Evolutionary conservation across 1,140 invertebrate genomes (phyloP), one percentile per base, ranked within the genome.

Genomic region (Littorina saxatilis): DNA sequence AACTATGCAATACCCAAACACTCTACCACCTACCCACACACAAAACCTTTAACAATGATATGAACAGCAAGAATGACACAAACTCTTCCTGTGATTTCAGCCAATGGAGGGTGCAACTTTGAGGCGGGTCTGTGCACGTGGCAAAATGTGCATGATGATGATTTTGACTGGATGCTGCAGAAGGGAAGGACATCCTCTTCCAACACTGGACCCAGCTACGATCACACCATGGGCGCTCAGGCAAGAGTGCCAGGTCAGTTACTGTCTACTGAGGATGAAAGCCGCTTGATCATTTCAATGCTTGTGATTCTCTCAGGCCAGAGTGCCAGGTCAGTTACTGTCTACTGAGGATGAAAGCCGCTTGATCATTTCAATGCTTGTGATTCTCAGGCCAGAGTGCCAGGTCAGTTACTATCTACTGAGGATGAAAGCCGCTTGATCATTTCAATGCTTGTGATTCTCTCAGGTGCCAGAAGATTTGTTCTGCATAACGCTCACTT

Each of bases 71-170:
- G 20, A 0, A 68, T 32, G 32, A 0, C 9, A 68, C 0, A 0
- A 68, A 61, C 7, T 61, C 20, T 15, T 13, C 75, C 9, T 83
- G 77, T 76, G 70, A 74, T 39, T 80, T 80, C 74, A 27, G 82
- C 72, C 27, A 70, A 73, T 66, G 79, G 82, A 70, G 73, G 80
- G 2, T 92, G 91, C 85, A 85, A 86, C 58, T 92, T 92, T 88
- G 91, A 92, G 81, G 73, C 61, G 72, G 94, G 94, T 86, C 85
- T 96, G 0, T 96, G 96, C 84, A 95, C 95, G 32, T 96, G 95
- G 95, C 94, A 91, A 9, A 95, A 96, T 80, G 95, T 96, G 85
- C 96, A 87, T 81, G 93, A 92, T 47, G 88, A 89, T 68, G 86
- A 86, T 50, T 83, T 87, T 78, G 86, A 91, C 84, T 91, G 90